Evolutionary conservation across 2,113 vertebrate species (phyloP), one percentile per base, ranked within the genome.

Genomic region (Geococcyx californianus): DNA sequence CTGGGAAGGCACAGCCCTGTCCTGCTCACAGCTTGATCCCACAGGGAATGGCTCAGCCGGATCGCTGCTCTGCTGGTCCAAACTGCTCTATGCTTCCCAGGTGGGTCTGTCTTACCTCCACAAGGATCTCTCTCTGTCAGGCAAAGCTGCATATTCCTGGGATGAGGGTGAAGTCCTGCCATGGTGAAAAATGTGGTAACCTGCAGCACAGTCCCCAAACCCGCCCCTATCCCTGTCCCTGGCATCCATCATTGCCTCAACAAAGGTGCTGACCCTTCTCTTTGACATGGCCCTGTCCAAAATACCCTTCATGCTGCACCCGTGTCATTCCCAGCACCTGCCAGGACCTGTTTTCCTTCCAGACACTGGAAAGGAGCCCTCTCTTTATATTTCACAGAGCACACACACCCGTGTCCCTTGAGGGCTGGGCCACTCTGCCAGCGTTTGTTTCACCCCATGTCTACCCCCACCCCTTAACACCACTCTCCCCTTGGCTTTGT

Each of bases 71-170:
- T 19, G 26, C 14, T 5, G 18, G 6, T 4, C 44, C 69, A 13
- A 15, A 31, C 13, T 1, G 0, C 28, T 5, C 4, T 56, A 34
- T 6, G 2, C 11, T 11, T 28, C 28, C 42, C 47, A 0, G 14
- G 28, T 6, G 25, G 20, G 33, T 31, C 28, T 11, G 13, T 36
- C 20, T 12, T 40, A 11, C 52, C 69, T 9, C 31, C 10, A 1
- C 47, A 1, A 59, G 17, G 24, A 36, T 29, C 7, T 0, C 0
- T 4, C 52, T 15, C 47, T 1, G 49, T 16, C 64, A 15, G 51
- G 73, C 34, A 56, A 49, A 64, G 52, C 28, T 7, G 0, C 7
- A 7, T 5, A 1, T 29, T 72, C 25, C 40, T 3, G 16, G 42
- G 14, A 19, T 33, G 4, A 3, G 21, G 24, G 5, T 20, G 47